A percentile compares a stretch with the other conserved stretches of the same genome.
These are phyloP conservation scores for Falco concolor DNA, from an alignment of 2,797 vertebrate species.

Conservation along the genomic window DNA sequence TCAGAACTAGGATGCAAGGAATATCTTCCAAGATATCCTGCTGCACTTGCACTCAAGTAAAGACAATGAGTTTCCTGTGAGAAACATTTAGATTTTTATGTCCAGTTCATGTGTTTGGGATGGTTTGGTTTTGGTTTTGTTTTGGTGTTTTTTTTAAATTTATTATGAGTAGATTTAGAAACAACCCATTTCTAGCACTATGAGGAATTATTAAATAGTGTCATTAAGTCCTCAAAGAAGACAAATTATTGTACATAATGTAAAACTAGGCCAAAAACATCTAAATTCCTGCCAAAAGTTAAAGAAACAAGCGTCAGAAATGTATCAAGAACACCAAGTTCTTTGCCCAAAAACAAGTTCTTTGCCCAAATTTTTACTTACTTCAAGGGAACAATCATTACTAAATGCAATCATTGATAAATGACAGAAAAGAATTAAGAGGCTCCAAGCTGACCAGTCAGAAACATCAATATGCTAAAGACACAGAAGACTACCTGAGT, in stretches of 20 bases:
- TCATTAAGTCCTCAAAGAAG: neutral
- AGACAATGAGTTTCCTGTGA: neutral
- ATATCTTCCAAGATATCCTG: neutral
- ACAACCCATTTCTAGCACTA: neutral
- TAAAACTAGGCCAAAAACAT: neutral
- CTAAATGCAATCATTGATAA: neutral
- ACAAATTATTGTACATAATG: neutral
- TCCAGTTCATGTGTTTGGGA: fast-evolving
- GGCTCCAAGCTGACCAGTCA: neutral
- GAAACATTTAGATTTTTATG: neutral
- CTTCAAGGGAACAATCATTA: neutral
- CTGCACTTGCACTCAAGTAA: neutral
- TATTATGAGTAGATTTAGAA: neutral
- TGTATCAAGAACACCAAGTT: neutral
- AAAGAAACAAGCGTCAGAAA: neutral
- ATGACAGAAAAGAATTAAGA: neutral
- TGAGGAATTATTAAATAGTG: neutral
- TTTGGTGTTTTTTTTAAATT: fast-evolving
- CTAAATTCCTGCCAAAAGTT: neutral
- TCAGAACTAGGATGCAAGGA: neutral
- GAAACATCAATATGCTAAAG: neutral
- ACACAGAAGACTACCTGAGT: neutral
- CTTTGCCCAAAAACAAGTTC: neutral
- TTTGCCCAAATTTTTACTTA: neutral
- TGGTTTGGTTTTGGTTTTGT: no score